These are phyloP conservation scores for Mastigias papua DNA, from an alignment of 30 jellyfish, hydroid and myxozoan genomes.

Conservation along the genomic window DNA sequence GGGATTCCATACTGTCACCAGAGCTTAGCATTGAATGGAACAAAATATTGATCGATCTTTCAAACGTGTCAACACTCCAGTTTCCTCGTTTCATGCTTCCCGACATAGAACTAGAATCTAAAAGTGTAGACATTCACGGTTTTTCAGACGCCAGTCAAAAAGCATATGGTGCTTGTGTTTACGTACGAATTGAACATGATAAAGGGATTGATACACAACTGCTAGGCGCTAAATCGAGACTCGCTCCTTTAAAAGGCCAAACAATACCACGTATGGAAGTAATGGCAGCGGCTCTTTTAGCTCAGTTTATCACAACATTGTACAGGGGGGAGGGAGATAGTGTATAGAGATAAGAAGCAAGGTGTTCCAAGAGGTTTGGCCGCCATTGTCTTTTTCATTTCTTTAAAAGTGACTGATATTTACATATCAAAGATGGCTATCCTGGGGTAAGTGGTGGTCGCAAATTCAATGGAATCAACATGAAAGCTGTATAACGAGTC, in stretches of 20 bases:
- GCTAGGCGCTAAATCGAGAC: not conserved
- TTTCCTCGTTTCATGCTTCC: not conserved
- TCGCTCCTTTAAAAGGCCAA: not conserved
- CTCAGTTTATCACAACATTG: not conserved
- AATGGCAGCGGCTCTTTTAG: not conserved
- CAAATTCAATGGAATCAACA: too few species aligned
- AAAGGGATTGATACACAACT: not conserved
- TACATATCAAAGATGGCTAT: too few species aligned
- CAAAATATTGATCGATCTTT: too few species aligned
- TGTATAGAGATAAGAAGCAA: too few species aligned
- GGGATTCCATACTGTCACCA: too few species aligned
- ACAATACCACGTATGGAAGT: not conserved
- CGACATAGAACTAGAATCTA: not conserved
- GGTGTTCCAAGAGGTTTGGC: too few species aligned
- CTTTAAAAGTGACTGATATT: too few species aligned
- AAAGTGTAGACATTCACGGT: not conserved
- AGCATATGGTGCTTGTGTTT: conserved; percentile 18
- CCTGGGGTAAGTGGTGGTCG: too few species aligned
- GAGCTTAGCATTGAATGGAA: too few species aligned
- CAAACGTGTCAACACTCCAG: not conserved
- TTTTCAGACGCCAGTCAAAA: conserved; percentile 4
- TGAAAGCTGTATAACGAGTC: too few species aligned
- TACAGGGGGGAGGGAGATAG: too few species aligned
- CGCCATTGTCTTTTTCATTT: too few species aligned
- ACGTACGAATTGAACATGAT: not conserved